These are phyloP conservation scores for Lithophane socia DNA, from an alignment of 2,888 invertebrate genomes.

Conservation along the genomic window DNA sequence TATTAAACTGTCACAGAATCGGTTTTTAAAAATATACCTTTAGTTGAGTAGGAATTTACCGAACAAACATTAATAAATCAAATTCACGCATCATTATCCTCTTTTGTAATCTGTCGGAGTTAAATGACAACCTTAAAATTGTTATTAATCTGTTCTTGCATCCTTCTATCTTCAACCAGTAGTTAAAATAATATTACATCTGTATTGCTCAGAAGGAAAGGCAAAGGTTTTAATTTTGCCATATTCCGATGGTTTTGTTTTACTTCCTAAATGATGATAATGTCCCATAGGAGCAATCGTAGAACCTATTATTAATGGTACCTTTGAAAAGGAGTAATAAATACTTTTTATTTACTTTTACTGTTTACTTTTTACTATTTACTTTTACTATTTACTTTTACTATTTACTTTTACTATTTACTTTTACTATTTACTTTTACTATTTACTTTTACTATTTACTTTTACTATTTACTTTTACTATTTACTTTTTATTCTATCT, in stretches of 20 bases:
- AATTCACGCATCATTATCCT: constrained; percentile 18
- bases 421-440: no score
- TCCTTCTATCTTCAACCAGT: neutral
- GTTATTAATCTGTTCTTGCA: constrained; percentile 11
- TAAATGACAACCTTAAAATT: constrained; percentile 26
- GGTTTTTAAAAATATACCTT: neutral
- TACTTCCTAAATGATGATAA: no score
- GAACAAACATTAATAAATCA: constrained; percentile 28
- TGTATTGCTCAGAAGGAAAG: neutral
- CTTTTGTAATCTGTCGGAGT: constrained; percentile 13
- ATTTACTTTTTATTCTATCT: no score
- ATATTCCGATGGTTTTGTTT: neutral
- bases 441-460: no score
- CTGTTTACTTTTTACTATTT: no score
- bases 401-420: neutral
- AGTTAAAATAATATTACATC: neutral
- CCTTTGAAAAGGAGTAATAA: no score
- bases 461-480: no score
- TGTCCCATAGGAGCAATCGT: no score
- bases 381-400: no score
- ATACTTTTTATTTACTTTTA: neutral
- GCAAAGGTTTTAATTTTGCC: neutral
- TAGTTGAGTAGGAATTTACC: neutral
- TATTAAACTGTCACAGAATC: neutral
- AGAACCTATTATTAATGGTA: neutral